Base-by-base conservation (phyloP, 2,797 vertebrate genomes). In the Ibycter americanus region DNA sequence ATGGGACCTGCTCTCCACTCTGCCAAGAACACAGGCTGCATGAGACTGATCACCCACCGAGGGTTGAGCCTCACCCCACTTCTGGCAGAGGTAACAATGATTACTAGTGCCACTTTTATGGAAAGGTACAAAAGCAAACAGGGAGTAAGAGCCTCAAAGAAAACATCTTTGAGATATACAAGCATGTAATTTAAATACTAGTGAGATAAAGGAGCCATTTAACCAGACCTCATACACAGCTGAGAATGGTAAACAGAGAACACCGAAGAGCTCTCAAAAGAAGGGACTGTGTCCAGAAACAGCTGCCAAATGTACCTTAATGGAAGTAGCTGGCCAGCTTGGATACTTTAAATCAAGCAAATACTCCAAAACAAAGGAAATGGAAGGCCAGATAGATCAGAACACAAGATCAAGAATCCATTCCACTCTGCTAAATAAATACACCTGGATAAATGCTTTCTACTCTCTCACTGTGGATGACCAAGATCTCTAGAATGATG, bases 181-280 rank as follows among this genome's bases (percentile, higher is more conserved):
- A 63, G 55, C 86, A 29, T 56, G 67, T 90, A 84, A 90, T 63
- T 89, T 79, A 93, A 95, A 96, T 72, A 84, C 38, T 79, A 82
- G 73, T 68, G 88, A 92, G 86, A 90, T 96, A 79, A 93, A 90
- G 70, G 25, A 84, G 54, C 32, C 83, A 54, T 95, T 95, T 93
- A 86, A 78, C 40, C 83, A 89, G 82, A 77, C 51, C 85, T 94
- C 90, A 63, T 51, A 59, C 87, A 89, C 87, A 94, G 90, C 89
- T 96, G 93, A 95, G 92, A 92, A 93, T 12, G 67, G 93, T 92
- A 96, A 96, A 96, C 81, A 95, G 61, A 77, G 86, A 94, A 77
- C 84, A 91, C 71, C 71, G 59, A 87, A 82, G 84, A 87, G 71
- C 90, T 94, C 90, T 89, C 84, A 73, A 71, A 68, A 90, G 72